phyloP scores from a whole-genome alignment of 64 coral and sea anemone genomes.

The Pachyseris speciosa region DNA sequence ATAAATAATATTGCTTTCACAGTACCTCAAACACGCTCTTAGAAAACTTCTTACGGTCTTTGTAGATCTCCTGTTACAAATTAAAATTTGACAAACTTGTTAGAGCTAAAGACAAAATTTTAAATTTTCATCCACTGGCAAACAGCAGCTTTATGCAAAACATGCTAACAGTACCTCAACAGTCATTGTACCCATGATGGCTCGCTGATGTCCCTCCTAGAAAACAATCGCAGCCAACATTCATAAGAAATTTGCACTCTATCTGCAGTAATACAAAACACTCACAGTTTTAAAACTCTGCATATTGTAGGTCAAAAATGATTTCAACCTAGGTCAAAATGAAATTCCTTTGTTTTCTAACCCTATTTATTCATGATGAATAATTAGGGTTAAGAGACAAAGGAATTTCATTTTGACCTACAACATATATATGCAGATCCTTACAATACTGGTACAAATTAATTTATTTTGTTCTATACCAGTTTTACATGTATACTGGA shows the following conservation, averaged over 20 bases:
- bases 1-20: background rate
- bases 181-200: constrained; percentile 98
- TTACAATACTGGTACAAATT: background rate
- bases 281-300: too few species aligned
- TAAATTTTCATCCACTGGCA: background rate
- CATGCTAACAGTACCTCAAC: constrained; percentile 72
- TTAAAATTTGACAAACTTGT: background rate
- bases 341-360: too few species aligned
- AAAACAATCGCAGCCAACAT: background rate
- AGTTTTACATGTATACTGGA: too few species aligned
- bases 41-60: constrained; percentile 98
- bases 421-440: too few species aligned
- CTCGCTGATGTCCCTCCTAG: constrained; percentile 96
- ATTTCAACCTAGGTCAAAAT: too few species aligned
- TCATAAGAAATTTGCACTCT: background rate
- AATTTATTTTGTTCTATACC: background rate
- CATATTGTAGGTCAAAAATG: too few species aligned
- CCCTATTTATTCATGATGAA: too few species aligned
- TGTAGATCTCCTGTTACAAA: constrained; percentile 93
- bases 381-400: too few species aligned
- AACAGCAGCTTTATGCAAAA: background rate
- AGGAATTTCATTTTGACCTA: too few species aligned
- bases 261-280: too few species aligned
- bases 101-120: background rate
- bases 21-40: constrained; percentile 99